Percentiles rank a stretch among this genome's conserved stretches.
These are phyloP conservation scores for Echeneis naucrates DNA, from an alignment of 2,797 vertebrate species.

Conservation along the genomic window DNA sequence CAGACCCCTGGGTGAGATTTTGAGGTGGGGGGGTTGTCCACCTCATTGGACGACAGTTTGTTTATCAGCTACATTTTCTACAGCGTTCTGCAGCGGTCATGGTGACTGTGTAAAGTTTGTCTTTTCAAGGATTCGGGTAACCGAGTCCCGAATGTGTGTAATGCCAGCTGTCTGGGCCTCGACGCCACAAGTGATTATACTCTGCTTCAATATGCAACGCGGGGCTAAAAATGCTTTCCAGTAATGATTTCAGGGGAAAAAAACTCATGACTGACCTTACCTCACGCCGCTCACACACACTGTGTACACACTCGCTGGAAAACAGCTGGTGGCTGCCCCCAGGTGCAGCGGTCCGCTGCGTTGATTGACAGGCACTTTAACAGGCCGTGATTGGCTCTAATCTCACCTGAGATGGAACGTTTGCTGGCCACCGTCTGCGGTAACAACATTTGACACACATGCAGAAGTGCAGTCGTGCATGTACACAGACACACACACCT, in stretches of 20 bases:
- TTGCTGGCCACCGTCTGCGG: slow-evolving; percentile 33
- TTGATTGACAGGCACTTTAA: slow-evolving; percentile 81
- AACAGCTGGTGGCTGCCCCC: slow-evolving; percentile 67
- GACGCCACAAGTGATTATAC: slow-evolving; percentile 37
- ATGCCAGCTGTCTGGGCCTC: slow-evolving; percentile 55
- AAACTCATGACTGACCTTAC: slow-evolving; percentile 66
- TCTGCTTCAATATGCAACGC: slow-evolving; percentile 21
- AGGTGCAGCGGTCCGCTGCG: slow-evolving; percentile 58
- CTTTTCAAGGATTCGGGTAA: slow-evolving; percentile 81
- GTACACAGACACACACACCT: slow-evolving; percentile 37
- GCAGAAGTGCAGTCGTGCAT: slow-evolving; percentile 24
- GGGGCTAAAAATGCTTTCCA: slow-evolving; percentile 49
- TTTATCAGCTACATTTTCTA: slow-evolving; percentile 71
- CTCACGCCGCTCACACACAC: slow-evolving; percentile 55
- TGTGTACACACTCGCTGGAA: slow-evolving; percentile 41
- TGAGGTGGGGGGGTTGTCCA: slow-evolving; percentile 56
- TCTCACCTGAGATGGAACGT: slow-evolving; percentile 77
- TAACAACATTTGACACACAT: slow-evolving; percentile 55
- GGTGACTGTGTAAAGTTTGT: slow-evolving; percentile 85
- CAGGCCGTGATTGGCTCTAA: slow-evolving; percentile 79
- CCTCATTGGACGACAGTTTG: slow-evolving; percentile 58
- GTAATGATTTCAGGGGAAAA: slow-evolving; percentile 59
- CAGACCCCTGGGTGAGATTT: slow-evolving; percentile 48
- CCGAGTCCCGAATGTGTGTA: slow-evolving; percentile 66
- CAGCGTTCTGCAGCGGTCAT: slow-evolving; percentile 76